These are phyloP conservation scores for Dynastes maya DNA, from an alignment of 2,888 invertebrate genomes.

Conservation along the genomic window DNA sequence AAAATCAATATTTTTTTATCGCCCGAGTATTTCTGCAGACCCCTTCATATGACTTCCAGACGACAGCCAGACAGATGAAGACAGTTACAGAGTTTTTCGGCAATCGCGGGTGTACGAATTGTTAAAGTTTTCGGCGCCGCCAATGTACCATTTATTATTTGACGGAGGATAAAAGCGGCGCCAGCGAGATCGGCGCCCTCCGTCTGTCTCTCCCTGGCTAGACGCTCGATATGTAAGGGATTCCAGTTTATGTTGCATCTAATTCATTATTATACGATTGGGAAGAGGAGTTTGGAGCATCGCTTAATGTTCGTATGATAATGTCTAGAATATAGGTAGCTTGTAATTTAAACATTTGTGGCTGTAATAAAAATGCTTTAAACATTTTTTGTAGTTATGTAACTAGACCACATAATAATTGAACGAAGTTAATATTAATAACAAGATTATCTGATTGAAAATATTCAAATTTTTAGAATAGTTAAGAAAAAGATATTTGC, in stretches of 20 bases:
- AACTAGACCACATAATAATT: too few species aligned
- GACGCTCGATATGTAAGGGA: constrained; percentile 53
- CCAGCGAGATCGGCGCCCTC: constrained; percentile 55
- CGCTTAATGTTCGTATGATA: neutral
- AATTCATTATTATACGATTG: constrained; percentile 25
- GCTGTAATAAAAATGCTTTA: too few species aligned
- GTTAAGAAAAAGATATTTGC: too few species aligned
- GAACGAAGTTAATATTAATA: too few species aligned
- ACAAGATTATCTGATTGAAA: too few species aligned
- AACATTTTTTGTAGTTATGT: too few species aligned
- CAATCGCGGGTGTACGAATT: neutral
- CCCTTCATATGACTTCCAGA: neutral
- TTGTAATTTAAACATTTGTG: too few species aligned
- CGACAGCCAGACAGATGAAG: neutral
- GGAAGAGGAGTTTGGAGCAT: neutral
- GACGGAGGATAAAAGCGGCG: constrained; percentile 54
- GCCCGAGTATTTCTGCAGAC: neutral
- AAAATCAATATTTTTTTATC: constrained; percentile 5
- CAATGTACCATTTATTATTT: constrained; percentile 58
- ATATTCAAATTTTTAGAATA: too few species aligned
- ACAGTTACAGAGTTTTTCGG: constrained; percentile 7
- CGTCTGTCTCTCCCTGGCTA: constrained; percentile 51
- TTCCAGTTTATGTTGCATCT: constrained; percentile 48
- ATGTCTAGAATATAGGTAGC: too few species aligned
- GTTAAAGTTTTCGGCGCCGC: constrained; percentile 58